Conservation (phyloP, 2,797 vertebrate genomes). For the Buphagus erythrorhynchus region DNA sequence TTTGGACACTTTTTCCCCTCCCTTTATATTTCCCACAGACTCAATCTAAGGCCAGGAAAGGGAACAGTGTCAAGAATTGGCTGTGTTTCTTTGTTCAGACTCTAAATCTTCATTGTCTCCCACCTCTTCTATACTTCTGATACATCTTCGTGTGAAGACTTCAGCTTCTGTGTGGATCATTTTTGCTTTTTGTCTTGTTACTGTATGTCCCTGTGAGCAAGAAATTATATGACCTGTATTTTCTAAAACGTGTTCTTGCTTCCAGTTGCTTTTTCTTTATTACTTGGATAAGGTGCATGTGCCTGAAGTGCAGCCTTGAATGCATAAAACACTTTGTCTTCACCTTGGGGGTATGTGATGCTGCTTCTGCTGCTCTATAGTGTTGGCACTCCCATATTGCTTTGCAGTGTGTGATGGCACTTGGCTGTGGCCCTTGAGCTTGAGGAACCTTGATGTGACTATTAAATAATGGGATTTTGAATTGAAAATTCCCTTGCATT, state of each 20-base stretch:
- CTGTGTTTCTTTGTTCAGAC: background rate
- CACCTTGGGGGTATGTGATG: background rate
- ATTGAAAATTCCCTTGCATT: background rate
- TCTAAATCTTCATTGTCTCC: background rate
- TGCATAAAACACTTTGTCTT: background rate
- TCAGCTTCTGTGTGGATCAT: background rate
- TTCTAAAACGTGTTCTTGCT: background rate
- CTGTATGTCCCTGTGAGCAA: background rate
- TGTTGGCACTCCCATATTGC: background rate
- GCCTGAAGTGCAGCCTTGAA: background rate
- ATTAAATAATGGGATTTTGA: background rate
- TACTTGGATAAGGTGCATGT: background rate
- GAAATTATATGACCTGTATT: background rate
- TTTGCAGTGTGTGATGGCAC: background rate
- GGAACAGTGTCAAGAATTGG: background rate
- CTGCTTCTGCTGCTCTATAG: background rate
- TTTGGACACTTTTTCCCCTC: background rate
- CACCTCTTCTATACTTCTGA: background rate
- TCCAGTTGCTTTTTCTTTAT: background rate
- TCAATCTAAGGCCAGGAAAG: background rate
- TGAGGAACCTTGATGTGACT: background rate
- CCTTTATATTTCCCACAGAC: background rate
- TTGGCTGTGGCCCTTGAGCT: background rate
- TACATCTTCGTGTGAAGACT: background rate
- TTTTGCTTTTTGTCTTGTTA: background rate